Conservation (phyloP, 2,113 vertebrate genomes). For the Eidolon helvum region DNA sequence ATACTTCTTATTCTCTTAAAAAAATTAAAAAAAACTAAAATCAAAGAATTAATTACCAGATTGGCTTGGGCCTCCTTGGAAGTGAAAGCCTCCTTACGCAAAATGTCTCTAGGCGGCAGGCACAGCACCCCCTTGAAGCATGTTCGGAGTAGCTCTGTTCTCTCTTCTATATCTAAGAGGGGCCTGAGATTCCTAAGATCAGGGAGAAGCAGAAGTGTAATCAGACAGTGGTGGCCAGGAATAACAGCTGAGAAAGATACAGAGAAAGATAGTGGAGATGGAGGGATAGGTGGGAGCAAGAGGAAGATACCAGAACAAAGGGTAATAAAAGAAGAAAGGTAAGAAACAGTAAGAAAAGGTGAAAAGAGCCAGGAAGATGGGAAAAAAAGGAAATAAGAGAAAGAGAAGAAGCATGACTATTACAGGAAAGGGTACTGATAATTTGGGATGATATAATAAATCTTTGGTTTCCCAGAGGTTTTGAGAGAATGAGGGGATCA, state of each 20-base stretch:
- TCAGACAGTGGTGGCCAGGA: neutral
- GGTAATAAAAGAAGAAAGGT: neutral
- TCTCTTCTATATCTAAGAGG: neutral
- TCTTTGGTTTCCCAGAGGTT: neutral
- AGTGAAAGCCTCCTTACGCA: neutral
- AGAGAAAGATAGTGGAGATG: neutral
- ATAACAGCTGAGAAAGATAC: neutral
- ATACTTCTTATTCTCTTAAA: neutral
- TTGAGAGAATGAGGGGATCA: neutral
- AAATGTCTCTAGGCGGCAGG: neutral
- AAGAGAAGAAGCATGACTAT: neutral
- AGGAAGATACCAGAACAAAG: neutral
- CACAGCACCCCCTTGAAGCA: slow-evolving; percentile 16
- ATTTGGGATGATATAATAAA: neutral
- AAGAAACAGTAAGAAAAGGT: neutral
- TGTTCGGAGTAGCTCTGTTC: neutral
- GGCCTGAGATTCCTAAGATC: neutral
- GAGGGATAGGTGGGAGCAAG: neutral
- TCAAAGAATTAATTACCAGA: neutral
- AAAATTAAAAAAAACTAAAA: neutral
- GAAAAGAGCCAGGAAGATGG: neutral
- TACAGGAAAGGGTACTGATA: neutral
- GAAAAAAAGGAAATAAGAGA: neutral
- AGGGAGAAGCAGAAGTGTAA: neutral
- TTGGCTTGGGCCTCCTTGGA: neutral